Conservation (phyloP, 2,797 vertebrate genomes). For the Falco naumanni region DNA sequence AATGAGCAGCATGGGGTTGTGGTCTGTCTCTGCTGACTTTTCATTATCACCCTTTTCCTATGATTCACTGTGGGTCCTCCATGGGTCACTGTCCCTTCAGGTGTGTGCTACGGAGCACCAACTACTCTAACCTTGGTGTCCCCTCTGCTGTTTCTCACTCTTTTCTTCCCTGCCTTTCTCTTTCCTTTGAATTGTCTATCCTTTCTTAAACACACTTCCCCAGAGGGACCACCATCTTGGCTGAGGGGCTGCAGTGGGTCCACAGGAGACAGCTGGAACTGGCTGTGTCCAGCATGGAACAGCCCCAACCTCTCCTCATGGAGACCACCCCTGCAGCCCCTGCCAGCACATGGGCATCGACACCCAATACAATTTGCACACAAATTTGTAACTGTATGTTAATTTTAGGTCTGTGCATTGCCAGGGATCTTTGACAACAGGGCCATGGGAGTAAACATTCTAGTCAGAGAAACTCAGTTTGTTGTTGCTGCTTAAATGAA, state of each 20-base stretch:
- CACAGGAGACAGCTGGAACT: not conserved
- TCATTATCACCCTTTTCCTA: not conserved
- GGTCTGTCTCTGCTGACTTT: not conserved
- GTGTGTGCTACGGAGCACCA: not conserved
- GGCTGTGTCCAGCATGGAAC: no score
- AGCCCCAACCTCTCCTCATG: not conserved
- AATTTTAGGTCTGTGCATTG: not conserved
- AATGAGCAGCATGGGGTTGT: not conserved
- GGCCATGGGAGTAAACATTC: not conserved
- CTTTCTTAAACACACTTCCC: not conserved
- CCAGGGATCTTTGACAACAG: not conserved
- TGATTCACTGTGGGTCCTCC: not conserved
- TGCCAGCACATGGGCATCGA: not conserved
- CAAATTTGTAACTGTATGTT: not conserved
- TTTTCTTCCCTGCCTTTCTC: not conserved
- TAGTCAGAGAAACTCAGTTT: not conserved
- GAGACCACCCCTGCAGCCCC: not conserved
- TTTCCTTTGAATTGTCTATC: not conserved
- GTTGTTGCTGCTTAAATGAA: not conserved
- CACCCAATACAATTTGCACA: not conserved
- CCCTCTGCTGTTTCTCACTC: not conserved
- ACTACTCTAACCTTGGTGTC: not conserved
- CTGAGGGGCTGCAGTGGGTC: not conserved
- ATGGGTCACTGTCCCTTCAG: not conserved
- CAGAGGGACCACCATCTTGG: rapidly evolving